Evolutionary conservation across 1,140 invertebrate genomes (phyloP), one percentile per base, ranked within the genome.

Genomic region (Hypsibius dujardini): DNA sequence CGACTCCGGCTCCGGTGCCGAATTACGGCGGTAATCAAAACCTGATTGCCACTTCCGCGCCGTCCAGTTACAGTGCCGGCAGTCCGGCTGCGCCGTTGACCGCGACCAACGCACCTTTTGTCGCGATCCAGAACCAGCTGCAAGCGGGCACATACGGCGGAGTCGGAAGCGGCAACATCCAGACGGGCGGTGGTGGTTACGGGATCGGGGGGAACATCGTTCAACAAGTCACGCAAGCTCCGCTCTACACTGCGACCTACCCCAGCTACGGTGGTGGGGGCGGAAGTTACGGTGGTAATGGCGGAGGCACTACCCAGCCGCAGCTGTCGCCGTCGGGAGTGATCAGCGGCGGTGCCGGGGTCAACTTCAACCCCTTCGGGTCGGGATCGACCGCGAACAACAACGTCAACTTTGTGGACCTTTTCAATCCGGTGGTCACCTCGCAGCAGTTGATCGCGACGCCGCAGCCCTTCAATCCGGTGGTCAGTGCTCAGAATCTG

Each of bases 31-130:
- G 50, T 56, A 56, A n/a, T 56, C 7, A 7, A 56, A 56, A 56
- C 50, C 50, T 56, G n/a, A n/a, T 56, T n/a, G 50, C 50, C 50
- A 56, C 50, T 56, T n/a, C 50, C 7, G 50, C 50, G n/a, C 50
- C 50, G 7, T 56, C 7, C 50, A 12, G 7, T 12, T 12, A 7
- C 50, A 28, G 28, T 28, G 28, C 28, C 28, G 28, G 28, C 28
- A 28, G 28, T 28, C 28, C 28, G 28, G 28, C 28, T 28, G 28
- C 28, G 28, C 28, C 28, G 28, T 28, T 28, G 28, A 28, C 28
- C 28, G 28, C 28, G 28, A 28, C 28, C 28, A 28, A 28, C 28
- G 28, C 28, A 28, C 28, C 28, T 28, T 28, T 28, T 28, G 28
- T 28, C 28, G 28, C 28, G 28, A 28, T 28, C 28, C 28, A 28